Evolutionary conservation across 1,140 invertebrate species (phyloP).

Genomic region (Eriosoma lanigerum): DNA sequence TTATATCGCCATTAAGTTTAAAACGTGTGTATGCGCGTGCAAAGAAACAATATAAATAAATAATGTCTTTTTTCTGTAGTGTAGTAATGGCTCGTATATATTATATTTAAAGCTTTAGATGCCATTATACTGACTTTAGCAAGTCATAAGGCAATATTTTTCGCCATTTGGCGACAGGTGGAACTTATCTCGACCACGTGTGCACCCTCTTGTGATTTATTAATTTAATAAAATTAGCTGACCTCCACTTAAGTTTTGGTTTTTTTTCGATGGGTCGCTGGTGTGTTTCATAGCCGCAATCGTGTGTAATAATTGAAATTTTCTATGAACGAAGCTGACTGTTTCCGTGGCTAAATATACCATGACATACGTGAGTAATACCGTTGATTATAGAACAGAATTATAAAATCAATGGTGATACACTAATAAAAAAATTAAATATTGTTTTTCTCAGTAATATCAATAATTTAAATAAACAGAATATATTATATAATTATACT

Average conservation of each 20-base stretch:
- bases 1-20: conserved; percentile 9
- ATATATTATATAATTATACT: too few relatives aligned
- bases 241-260: not conserved
- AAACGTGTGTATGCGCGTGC: not conserved
- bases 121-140: not conserved
- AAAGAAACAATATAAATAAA: conserved; percentile 12
- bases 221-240: conserved; percentile 34
- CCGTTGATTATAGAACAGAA: too few relatives aligned
- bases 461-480: too few relatives aligned
- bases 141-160: conserved; percentile 13
- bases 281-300: not conserved
- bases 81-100: not conserved
- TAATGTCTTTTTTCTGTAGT: conserved; percentile 1
- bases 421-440: too few relatives aligned
- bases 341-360: not conserved
- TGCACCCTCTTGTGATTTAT: conserved; percentile 19
- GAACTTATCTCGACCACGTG: conserved; percentile 36
- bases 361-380: too few relatives aligned
- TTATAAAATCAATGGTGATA: too few relatives aligned
- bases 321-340: conserved; percentile 15
- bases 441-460: too few relatives aligned
- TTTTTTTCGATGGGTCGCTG: not conserved
- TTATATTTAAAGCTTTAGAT: conserved; percentile 24
- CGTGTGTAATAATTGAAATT: conserved; percentile 14
- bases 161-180: conserved; percentile 23